A percentile compares a stretch with the other conserved stretches of the same genome.
Evolutionary conservation across 1,140 invertebrate genomes (phyloP).

Genomic region (Zaprionus lachaisei): DNA sequence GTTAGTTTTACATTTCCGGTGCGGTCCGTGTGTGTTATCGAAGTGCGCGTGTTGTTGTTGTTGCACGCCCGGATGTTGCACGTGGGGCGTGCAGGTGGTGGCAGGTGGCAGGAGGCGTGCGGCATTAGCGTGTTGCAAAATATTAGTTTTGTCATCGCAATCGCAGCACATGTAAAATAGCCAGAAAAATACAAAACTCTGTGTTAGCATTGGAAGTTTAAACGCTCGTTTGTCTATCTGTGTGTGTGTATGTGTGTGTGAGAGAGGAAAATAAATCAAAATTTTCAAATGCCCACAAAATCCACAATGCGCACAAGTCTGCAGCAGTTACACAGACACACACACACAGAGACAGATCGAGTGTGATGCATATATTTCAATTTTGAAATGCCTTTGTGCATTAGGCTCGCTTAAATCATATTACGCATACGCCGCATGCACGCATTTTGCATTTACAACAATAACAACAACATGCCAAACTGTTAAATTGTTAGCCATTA

Average conservation of each 20-base stretch:
- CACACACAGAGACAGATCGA: constrained; percentile 1
- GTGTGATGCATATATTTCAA: constrained; percentile 60
- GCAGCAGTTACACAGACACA: constrained; percentile 5
- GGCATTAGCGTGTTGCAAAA: constrained; percentile 70
- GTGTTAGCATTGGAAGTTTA: constrained; percentile 67
- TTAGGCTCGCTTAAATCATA: constrained; percentile 78
- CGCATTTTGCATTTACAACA: constrained; percentile 35
- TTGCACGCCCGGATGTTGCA: constrained; percentile 65
- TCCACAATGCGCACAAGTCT: constrained; percentile 45
- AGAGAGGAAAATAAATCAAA: constrained; percentile 71
- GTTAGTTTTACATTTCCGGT: constrained; percentile 77
- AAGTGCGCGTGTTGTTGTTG: constrained; percentile 42
- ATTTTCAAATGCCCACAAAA: constrained; percentile 71
- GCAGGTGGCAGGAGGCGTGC: not conserved
- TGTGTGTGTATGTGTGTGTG: constrained; percentile 10
- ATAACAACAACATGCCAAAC: constrained; percentile 28
- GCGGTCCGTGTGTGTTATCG: constrained; percentile 43
- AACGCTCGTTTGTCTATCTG: constrained; percentile 13
- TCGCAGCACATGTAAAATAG: constrained; percentile 55
- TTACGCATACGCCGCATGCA: constrained; percentile 72
- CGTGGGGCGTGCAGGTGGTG: constrained; percentile 45
- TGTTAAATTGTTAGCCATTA: constrained; percentile 74
- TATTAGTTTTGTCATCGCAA: constrained; percentile 73
- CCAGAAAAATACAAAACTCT: constrained; percentile 60
- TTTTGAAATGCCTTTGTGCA: constrained; percentile 79